A percentile compares a stretch with the other conserved stretches of the same genome.
These are phyloP conservation scores for Ceyx cyanopectus DNA, from an alignment of 2,113 vertebrate genomes.

Conservation along the genomic window DNA sequence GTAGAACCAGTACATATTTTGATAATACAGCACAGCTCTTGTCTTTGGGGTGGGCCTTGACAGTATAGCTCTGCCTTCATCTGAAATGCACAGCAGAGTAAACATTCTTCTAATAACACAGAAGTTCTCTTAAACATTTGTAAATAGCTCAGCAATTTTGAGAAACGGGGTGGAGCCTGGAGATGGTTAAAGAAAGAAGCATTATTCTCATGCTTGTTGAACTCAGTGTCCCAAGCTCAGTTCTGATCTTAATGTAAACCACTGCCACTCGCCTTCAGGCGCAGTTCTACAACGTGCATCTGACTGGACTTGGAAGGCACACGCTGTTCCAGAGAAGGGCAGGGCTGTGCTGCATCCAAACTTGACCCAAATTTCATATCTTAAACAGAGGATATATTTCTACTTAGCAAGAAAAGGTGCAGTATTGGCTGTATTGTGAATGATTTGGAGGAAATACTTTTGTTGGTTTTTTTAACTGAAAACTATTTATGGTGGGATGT, in stretches of 20 bases:
- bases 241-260: conserved; percentile 13
- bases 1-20: conserved; percentile 45
- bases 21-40: conserved; percentile 22
- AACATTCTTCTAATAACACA: conserved; percentile 26
- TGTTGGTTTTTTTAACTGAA: background rate
- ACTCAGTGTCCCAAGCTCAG: conserved; percentile 24
- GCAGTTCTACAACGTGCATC: background rate
- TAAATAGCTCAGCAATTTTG: conserved; percentile 38
- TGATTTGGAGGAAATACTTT: background rate
- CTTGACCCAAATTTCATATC: conserved; percentile 4
- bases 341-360: conserved; percentile 5
- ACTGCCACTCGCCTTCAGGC: conserved; percentile 34
- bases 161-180: conserved; percentile 26
- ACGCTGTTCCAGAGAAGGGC: conserved; percentile 10
- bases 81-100: conserved; percentile 22
- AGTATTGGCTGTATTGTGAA: background rate
- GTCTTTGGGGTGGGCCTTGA: conserved; percentile 26
- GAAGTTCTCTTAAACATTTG: conserved; percentile 52
- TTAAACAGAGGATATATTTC: conserved; percentile 38
- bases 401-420: conserved; percentile 47
- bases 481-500: background rate
- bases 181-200: background rate
- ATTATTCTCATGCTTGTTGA: conserved; percentile 14
- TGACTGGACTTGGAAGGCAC: conserved; percentile 65
- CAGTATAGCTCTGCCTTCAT: background rate